A percentile compares a stretch with the other conserved stretches of the same genome.
Conservation (phyloP, 2,113 vertebrate species). For the Numenius arquata region DNA sequence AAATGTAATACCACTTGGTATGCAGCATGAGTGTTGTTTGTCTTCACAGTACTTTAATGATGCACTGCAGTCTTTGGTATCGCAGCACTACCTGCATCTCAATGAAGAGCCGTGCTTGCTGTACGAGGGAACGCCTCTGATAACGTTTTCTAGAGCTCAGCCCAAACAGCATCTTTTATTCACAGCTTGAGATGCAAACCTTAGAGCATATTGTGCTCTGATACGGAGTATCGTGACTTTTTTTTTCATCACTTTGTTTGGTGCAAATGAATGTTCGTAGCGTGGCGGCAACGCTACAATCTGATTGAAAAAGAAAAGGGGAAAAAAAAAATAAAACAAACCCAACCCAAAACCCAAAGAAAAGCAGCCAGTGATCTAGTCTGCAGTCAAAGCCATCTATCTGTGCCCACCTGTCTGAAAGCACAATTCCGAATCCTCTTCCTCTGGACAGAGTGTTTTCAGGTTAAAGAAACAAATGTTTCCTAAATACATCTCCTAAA, state of each 20-base stretch:
- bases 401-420: background rate
- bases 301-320: background rate
- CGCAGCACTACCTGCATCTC: slow-evolving; percentile 60
- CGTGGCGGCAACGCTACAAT: background rate
- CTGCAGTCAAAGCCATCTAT: background rate
- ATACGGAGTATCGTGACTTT: accelerated
- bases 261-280: background rate
- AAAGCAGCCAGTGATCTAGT: background rate
- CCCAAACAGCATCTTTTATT: background rate
- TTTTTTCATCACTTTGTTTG: background rate
- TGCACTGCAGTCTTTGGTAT: slow-evolving; percentile 45
- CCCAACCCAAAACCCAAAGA: background rate
- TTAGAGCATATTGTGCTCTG: background rate
- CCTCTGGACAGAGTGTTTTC: background rate
- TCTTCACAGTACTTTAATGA: slow-evolving; percentile 67
- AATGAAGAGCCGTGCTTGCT: slow-evolving; percentile 11
- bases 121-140: background rate
- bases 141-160: background rate
- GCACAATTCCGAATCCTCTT: background rate
- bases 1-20: slow-evolving; percentile 70
- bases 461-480: background rate
- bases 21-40: slow-evolving; percentile 63
- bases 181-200: background rate
- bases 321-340: background rate
- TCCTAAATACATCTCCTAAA: background rate